Evolutionary conservation across 2,888 invertebrate species (phyloP).

Genomic region (Antheraea yamamai): DNA sequence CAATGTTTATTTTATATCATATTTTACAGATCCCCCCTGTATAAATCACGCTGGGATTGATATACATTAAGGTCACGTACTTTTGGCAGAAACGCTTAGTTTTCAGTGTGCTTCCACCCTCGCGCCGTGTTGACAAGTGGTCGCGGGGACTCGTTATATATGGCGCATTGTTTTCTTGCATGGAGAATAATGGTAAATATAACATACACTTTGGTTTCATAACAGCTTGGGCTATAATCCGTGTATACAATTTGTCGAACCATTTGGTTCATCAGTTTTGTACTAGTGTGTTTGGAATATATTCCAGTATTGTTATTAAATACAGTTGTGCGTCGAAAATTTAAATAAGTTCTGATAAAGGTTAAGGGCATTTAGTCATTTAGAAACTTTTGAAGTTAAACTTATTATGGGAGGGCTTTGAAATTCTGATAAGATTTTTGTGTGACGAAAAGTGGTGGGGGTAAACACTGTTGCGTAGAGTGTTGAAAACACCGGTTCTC

Average conservation of each 20-base stretch:
- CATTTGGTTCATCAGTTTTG: neutral
- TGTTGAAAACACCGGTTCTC: no score
- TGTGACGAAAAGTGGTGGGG: no score
- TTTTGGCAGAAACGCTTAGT: constrained; percentile 76
- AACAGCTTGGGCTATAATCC: neutral
- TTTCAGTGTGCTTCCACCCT: constrained; percentile 44
- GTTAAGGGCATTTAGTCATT: neutral
- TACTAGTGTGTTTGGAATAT: neutral
- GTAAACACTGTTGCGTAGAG: no score
- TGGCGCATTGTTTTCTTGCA: constrained; percentile 29
- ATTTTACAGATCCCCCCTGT: constrained; percentile 79
- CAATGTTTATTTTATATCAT: constrained; percentile 83
- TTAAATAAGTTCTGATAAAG: neutral
- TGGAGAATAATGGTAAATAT: neutral
- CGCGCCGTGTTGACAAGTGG: constrained; percentile 62
- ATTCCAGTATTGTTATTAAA: neutral
- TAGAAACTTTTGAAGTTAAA: neutral
- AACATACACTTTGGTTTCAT: neutral
- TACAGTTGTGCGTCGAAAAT: neutral
- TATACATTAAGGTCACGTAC: constrained; percentile 81
- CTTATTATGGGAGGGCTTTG: neutral
- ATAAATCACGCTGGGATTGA: constrained; percentile 79
- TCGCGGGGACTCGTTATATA: constrained; percentile 39
- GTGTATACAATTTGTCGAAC: neutral
- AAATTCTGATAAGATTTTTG: no score